Conservation (phyloP, 2,113 vertebrate genomes). For the Cygnus buccinator region DNA sequence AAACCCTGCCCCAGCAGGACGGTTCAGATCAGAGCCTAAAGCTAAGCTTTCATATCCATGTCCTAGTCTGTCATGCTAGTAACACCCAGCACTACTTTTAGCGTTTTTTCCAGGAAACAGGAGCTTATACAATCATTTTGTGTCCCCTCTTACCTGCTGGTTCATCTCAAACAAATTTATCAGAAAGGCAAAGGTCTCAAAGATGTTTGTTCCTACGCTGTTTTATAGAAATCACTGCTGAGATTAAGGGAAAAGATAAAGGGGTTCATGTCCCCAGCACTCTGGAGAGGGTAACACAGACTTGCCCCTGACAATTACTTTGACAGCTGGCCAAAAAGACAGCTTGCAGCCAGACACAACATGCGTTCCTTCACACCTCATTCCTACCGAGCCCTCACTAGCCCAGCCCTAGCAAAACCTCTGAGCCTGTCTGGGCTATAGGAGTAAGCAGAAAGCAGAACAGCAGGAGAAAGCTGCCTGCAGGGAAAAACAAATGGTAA, state of each 20-base stretch:
- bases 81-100: not conserved
- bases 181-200: not conserved
- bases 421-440: not conserved
- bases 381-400: not conserved
- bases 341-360: not conserved
- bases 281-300: not conserved
- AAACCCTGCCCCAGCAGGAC: not conserved
- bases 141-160: not conserved
- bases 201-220: not conserved
- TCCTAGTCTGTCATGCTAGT: not conserved
- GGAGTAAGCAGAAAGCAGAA: not conserved
- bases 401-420: not conserved
- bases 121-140: not conserved
- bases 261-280: not conserved
- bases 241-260: not conserved
- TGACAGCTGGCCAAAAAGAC: not conserved
- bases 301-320: not conserved
- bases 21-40: not conserved
- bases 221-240: not conserved
- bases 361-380: not conserved
- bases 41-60: not conserved
- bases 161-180: not conserved
- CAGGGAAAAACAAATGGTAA: not conserved
- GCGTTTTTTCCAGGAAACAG: not conserved
- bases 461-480: not conserved